Conservation (phyloP, 2,888 invertebrate genomes). For the Hydropsyche betteni region DNA sequence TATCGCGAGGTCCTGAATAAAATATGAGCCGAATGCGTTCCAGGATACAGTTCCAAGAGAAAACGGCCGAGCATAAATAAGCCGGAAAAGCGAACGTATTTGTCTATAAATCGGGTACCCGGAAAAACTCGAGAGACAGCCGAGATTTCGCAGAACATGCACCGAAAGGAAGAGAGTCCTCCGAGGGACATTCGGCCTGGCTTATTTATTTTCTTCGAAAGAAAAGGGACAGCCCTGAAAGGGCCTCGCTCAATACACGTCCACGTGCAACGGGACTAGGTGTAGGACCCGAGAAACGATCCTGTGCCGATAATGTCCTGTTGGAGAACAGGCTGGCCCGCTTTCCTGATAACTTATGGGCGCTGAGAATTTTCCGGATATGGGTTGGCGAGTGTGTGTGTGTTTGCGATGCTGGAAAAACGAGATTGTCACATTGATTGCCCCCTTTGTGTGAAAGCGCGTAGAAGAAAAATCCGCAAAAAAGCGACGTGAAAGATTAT, state of each 20-base stretch:
- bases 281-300: slow-evolving; percentile 27
- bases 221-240: slow-evolving; percentile 24
- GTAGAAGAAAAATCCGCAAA: slow-evolving; percentile 19
- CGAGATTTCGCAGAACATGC: slow-evolving; percentile 17
- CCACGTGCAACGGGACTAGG: slow-evolving; percentile 5
- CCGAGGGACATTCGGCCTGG: slow-evolving; percentile 40
- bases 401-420: slow-evolving; percentile 40
- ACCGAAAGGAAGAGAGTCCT: slow-evolving; percentile 33
- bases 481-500: slow-evolving; percentile 27
- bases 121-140: slow-evolving; percentile 1
- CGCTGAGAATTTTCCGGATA: slow-evolving; percentile 1
- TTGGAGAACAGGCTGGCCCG: slow-evolving; percentile 1
- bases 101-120: slow-evolving; percentile 31
- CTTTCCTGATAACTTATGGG: slow-evolving; percentile 32
- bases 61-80: slow-evolving; percentile 41
- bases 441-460: slow-evolving; percentile 42
- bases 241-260: slow-evolving; percentile 26
- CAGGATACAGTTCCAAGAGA: background rate
- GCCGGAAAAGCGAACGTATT: slow-evolving; percentile 35
- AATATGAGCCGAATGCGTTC: slow-evolving; percentile 30
- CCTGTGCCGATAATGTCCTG: slow-evolving; percentile 7
- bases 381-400: slow-evolving; percentile 14
- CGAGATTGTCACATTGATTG: slow-evolving; percentile 47
- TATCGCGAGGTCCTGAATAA: slow-evolving; percentile 24
- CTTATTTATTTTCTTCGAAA: slow-evolving; percentile 48